Percentiles rank a stretch among this genome's conserved stretches.
phyloP scores from a whole-genome alignment of 2,113 vertebrate genomes.

The Phalacrocorax aristotelis region DNA sequence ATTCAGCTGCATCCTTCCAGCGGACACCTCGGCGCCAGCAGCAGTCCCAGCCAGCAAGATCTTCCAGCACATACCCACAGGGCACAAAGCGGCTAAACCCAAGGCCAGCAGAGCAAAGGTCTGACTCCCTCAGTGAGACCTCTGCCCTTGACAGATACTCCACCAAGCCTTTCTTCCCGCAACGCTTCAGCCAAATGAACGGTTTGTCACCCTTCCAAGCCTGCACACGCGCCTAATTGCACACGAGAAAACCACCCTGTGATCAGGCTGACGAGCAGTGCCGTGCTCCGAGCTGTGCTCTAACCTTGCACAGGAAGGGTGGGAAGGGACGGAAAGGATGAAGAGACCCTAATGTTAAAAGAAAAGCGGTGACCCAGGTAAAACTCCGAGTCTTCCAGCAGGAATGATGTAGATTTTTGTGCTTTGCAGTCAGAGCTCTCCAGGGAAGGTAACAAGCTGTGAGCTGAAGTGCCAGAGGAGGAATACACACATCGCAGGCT shows the following conservation, averaged over 20 bases:
- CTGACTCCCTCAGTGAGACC: neutral
- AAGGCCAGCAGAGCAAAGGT: neutral
- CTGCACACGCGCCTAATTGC: neutral
- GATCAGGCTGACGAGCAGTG: neutral
- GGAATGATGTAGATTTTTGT: neutral
- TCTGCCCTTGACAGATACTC: neutral
- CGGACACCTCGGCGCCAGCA: neutral
- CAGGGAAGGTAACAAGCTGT: neutral
- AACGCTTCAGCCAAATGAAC: neutral
- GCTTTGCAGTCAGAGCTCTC: neutral
- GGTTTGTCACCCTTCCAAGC: neutral
- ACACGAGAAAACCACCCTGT: neutral
- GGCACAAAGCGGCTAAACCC: neutral
- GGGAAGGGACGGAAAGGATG: neutral
- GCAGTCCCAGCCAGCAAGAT: neutral
- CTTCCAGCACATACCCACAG: fast-evolving
- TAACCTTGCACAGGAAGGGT: fast-evolving
- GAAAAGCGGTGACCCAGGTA: neutral
- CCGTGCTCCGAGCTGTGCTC: neutral
- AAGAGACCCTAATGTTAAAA: neutral
- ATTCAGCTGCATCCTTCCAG: neutral
- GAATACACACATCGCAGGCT: neutral
- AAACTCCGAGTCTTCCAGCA: neutral
- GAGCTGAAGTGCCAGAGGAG: neutral
- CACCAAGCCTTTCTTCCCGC: neutral